Percentiles rank a stretch among this genome's conserved stretches.
phyloP scores from a whole-genome alignment of 2,888 invertebrate species.

The Polietes domitor region DNA sequence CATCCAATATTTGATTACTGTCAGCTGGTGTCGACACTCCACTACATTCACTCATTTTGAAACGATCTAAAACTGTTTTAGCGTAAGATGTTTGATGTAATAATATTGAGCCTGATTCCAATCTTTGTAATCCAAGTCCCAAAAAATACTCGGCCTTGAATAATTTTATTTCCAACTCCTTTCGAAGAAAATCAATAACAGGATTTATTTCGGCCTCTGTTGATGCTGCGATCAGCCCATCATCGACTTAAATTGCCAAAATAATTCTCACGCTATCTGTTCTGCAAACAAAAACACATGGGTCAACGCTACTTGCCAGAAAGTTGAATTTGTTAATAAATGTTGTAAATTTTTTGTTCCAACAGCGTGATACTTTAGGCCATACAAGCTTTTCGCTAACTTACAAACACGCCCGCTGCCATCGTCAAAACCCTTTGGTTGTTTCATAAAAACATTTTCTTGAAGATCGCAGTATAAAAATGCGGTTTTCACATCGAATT shows the following conservation, averaged over 20 bases:
- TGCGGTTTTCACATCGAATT: constrained; percentile 56
- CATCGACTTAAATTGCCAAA: no score
- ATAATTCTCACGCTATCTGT: no score
- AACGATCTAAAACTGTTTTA: no score
- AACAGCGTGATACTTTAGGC: constrained; percentile 70
- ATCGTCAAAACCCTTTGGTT: constrained; percentile 64
- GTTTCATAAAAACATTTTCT: constrained; percentile 50
- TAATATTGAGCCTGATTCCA: constrained; percentile 38
- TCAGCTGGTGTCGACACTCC: no score
- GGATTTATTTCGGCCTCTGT: no score
- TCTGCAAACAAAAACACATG: constrained; percentile 68
- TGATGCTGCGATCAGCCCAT: no score
- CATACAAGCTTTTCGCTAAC: constrained; percentile 63
- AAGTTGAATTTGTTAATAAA: constrained; percentile 68
- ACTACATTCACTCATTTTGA: no score
- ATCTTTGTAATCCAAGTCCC: constrained; percentile 51
- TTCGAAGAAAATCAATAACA: no score
- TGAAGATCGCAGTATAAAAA: constrained; percentile 46
- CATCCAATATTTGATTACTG: constrained; percentile 11
- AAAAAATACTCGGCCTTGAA: no score
- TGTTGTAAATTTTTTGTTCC: constrained; percentile 68
- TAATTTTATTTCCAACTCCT: no score
- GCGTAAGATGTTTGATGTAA: no score
- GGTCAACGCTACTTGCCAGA: no score
- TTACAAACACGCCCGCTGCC: constrained; percentile 66